These are phyloP conservation scores for Burhinus bistriatus DNA, from an alignment of 2,113 vertebrate genomes.

Conservation along the genomic window DNA sequence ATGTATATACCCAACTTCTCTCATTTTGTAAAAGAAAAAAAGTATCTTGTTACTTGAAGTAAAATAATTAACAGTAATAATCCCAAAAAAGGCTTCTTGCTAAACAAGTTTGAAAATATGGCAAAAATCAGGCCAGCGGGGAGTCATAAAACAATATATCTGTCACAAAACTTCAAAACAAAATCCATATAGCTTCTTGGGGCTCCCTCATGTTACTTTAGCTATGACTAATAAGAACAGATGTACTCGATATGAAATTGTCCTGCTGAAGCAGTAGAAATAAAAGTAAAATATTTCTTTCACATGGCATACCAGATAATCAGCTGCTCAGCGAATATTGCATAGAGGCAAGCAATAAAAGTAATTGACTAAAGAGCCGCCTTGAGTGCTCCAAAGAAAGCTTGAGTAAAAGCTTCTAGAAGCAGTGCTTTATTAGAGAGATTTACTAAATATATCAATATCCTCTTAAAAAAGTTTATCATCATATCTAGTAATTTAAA, in stretches of 20 bases:
- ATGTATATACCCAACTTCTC: not conserved
- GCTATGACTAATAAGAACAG: conserved; percentile 18
- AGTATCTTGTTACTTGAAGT: not conserved
- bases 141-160: not conserved
- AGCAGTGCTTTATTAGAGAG: not conserved
- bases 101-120: not conserved
- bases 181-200: not conserved
- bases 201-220: not conserved
- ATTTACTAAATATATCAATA: not conserved
- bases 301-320: not conserved
- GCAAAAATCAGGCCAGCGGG: not conserved
- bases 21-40: not conserved
- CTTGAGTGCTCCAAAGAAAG: conserved; percentile 25
- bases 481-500: not conserved
- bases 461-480: not conserved
- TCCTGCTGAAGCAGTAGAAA: conserved; percentile 22
- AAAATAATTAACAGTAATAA: conserved; percentile 44
- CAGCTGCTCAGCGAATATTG: conserved; percentile 16
- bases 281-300: conserved; percentile 19
- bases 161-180: not conserved
- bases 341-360: conserved; percentile 20
- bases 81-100: not conserved
- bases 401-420: conserved; percentile 11
- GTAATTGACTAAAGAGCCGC: not conserved
- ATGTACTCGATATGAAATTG: not conserved